Evolutionary conservation across 2,797 vertebrate genomes (phyloP).

Genomic region (Enteromius fasciolatus): DNA sequence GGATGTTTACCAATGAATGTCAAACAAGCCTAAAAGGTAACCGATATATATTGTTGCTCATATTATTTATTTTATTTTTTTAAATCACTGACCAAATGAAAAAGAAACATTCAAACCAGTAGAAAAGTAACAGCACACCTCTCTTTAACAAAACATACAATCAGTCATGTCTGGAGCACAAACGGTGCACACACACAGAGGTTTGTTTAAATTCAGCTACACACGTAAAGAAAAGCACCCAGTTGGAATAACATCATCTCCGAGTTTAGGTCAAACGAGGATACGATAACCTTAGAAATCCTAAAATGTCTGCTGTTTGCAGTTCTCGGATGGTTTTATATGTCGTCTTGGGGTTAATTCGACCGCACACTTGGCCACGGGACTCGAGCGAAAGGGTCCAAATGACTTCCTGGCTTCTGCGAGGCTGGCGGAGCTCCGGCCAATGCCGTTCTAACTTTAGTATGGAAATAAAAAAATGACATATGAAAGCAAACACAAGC

Average conservation of each 20-base stretch:
- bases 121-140: neutral
- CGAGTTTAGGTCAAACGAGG: conserved; percentile 28
- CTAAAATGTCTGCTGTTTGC: conserved; percentile 36
- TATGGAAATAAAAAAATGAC: conserved; percentile 44
- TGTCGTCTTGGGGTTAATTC: conserved; percentile 50
- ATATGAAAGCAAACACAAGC: conserved; percentile 51
- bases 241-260: conserved; percentile 21
- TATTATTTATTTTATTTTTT: neutral
- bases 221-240: conserved; percentile 1
- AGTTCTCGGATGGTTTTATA: conserved; percentile 39
- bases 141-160: neutral
- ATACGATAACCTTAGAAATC: conserved; percentile 32
- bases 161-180: neutral
- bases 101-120: neutral
- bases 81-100: neutral
- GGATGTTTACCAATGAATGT: neutral
- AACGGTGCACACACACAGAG: neutral
- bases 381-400: conserved; percentile 29
- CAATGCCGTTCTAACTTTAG: conserved; percentile 42
- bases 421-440: conserved; percentile 19
- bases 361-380: conserved; percentile 36
- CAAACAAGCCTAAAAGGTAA: neutral
- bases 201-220: conserved; percentile 15
- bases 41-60: neutral
- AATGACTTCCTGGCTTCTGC: conserved; percentile 43